These are phyloP conservation scores for Pogonocherus hispidulus DNA, from an alignment of 2,888 invertebrate species.

Conservation along the genomic window DNA sequence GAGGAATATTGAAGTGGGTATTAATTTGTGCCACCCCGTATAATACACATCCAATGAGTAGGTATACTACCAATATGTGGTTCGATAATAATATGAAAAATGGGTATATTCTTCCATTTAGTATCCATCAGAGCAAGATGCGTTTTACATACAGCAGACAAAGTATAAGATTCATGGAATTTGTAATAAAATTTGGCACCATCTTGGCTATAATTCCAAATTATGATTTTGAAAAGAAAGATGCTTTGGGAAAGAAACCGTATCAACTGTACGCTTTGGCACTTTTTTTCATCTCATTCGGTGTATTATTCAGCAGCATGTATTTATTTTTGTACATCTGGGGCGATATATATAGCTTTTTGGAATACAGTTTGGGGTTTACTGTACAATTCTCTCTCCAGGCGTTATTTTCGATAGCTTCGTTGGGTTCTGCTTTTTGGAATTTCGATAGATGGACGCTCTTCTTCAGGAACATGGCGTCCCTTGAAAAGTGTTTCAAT, in stretches of 20 bases:
- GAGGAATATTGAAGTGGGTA: too few relatives aligned
- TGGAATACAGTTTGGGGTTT: neutral
- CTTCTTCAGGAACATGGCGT: neutral
- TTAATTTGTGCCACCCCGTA: too few relatives aligned
- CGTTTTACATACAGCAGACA: neutral
- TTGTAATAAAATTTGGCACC: neutral
- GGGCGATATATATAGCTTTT: neutral
- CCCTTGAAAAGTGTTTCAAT: neutral
- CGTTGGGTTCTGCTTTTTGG: neutral
- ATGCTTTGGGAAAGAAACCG: neutral
- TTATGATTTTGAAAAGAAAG: neutral
- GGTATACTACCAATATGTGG: too few relatives aligned
- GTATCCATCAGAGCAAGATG: too few relatives aligned
- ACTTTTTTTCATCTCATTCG: neutral
- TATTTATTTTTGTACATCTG: neutral
- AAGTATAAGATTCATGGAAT: neutral
- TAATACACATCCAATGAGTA: too few relatives aligned
- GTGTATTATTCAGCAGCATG: neutral
- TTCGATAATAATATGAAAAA: too few relatives aligned
- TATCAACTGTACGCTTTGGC: neutral
- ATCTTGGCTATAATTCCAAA: neutral
- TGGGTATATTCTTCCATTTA: too few relatives aligned
- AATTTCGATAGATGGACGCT: neutral
- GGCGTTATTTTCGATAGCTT: neutral
- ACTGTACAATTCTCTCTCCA: neutral